Conservation (phyloP, 2,888 invertebrate species). For the Acleris holmiana region DNA sequence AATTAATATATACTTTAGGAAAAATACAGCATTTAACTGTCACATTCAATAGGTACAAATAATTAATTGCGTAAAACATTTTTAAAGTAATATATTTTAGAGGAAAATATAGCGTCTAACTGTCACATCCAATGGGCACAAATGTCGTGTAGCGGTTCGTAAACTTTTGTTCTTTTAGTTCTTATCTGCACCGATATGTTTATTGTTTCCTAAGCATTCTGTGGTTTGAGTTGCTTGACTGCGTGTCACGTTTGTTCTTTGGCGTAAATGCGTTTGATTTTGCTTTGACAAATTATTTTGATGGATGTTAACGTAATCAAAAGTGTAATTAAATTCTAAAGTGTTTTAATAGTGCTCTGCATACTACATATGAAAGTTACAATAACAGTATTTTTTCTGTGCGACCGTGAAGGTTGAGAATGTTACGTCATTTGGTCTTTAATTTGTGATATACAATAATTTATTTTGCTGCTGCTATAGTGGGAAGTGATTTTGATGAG, state of each 20-base stretch:
- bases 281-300: constrained; percentile 54
- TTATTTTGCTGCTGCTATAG: constrained; percentile 61
- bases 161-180: not conserved
- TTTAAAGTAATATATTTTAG: no score
- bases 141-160: constrained; percentile 21
- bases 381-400: constrained; percentile 64
- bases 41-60: constrained; percentile 15
- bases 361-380: constrained; percentile 46
- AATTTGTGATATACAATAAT: constrained; percentile 74
- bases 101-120: not conserved
- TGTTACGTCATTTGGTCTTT: constrained; percentile 83
- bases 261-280: constrained; percentile 71
- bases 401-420: constrained; percentile 84
- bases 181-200: constrained; percentile 28
- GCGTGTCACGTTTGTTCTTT: constrained; percentile 83
- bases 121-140: constrained; percentile 17
- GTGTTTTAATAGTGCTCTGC: constrained; percentile 51
- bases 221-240: constrained; percentile 71
- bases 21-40: not conserved
- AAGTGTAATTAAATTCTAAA: constrained; percentile 55
- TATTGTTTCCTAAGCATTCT: constrained; percentile 38
- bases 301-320: constrained; percentile 49
- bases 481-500: constrained; percentile 61
- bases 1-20: not conserved
- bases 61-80: not conserved